phyloP scores from a whole-genome alignment of 1,140 invertebrate genomes.

The Maniola jurtina region DNA sequence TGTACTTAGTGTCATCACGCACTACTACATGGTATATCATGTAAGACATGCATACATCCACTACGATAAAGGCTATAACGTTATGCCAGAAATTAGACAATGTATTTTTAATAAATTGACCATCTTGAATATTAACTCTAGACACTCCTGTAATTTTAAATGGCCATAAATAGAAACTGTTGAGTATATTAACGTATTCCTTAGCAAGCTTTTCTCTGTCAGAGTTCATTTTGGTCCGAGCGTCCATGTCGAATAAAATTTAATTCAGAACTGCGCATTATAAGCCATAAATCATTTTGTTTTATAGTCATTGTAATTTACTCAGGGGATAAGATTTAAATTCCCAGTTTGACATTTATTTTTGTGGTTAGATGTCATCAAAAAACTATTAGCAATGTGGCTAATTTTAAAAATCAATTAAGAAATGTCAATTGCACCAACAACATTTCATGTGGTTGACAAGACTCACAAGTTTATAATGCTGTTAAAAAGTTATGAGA shows the following conservation, averaged over 20 bases:
- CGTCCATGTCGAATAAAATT: neutral
- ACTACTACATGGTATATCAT: neutral
- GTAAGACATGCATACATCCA: constrained; percentile 1
- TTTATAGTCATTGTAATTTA: too few species aligned
- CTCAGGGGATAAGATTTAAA: neutral
- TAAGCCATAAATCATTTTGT: too few species aligned
- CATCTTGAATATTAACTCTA: constrained; percentile 40
- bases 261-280: too few species aligned
- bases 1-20: neutral
- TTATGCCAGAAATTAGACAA: neutral
- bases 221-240: neutral
- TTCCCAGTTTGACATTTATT: neutral
- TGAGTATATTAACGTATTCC: constrained; percentile 39
- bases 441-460: too few species aligned
- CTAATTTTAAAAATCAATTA: too few species aligned
- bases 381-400: neutral
- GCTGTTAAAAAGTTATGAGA: too few species aligned
- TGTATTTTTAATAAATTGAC: constrained; percentile 25
- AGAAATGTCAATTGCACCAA: too few species aligned
- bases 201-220: constrained; percentile 20
- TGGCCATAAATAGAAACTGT: constrained; percentile 25
- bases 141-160: constrained; percentile 39
- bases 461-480: too few species aligned
- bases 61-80: neutral
- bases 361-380: neutral